Evolutionary conservation across 2,113 vertebrate species (phyloP).

Genomic region (Cathartes aura): DNA sequence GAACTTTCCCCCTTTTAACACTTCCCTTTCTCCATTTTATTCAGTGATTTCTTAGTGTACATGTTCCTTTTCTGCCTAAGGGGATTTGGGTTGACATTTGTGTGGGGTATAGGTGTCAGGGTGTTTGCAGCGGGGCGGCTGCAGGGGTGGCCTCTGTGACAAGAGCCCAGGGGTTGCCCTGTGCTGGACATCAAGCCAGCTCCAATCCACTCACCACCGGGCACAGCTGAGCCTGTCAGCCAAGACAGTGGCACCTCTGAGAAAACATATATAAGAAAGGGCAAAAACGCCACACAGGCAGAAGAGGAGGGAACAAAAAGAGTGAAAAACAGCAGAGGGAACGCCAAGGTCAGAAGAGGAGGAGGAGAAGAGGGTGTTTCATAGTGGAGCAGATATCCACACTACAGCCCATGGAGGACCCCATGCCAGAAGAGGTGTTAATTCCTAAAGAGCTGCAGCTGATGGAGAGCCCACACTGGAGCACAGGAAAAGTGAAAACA

Average conservation of each 20-base stretch:
- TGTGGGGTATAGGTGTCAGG: not conserved
- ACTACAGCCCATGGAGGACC: rapidly evolving
- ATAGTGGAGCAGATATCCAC: not conserved
- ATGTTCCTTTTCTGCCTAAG: not conserved
- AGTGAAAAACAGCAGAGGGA: not conserved
- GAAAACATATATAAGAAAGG: not conserved
- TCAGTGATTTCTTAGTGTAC: not conserved
- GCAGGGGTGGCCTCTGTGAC: not conserved
- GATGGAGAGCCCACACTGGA: not conserved
- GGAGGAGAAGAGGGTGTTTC: not conserved
- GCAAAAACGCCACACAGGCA: not conserved
- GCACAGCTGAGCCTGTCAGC: not conserved
- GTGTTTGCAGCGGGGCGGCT: not conserved
- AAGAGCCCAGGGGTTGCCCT: not conserved
- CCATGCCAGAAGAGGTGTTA: not conserved
- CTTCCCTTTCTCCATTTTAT: not conserved
- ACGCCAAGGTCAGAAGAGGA: not conserved
- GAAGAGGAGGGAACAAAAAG: not conserved
- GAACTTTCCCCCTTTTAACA: not conserved
- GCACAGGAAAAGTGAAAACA: not conserved
- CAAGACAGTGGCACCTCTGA: not conserved
- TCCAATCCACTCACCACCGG: not conserved
- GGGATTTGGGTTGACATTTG: not conserved
- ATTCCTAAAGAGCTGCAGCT: not conserved
- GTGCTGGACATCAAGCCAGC: not conserved